phyloP scores from a whole-genome alignment of 2,888 invertebrate species.

The Hypercompe scribonia region DNA sequence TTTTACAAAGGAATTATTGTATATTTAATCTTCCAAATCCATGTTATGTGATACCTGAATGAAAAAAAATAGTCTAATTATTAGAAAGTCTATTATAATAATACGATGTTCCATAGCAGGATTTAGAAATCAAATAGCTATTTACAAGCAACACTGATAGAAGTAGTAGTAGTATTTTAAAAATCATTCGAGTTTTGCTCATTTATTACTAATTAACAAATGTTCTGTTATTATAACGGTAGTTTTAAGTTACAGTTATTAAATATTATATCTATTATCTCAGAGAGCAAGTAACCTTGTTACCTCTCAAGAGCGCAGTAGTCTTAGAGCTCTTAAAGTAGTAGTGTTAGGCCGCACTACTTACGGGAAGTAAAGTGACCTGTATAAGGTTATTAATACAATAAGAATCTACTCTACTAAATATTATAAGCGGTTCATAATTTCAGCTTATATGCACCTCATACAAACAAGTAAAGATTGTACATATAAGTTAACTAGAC shows the following conservation, averaged over 20 bases:
- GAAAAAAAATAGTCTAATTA: not conserved
- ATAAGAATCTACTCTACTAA: not conserved
- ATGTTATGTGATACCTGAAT: not conserved
- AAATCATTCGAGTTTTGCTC: not conserved
- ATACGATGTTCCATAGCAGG: too few relatives aligned
- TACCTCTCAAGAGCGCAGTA: conserved; percentile 2
- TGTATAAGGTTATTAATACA: conserved; percentile 1
- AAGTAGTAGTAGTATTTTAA: not conserved
- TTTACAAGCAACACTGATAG: too few relatives aligned
- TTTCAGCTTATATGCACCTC: not conserved
- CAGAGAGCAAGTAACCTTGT: conserved; percentile 3
- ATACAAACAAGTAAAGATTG: too few relatives aligned
- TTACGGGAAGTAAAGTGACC: conserved; percentile 4
- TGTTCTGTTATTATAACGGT: not conserved
- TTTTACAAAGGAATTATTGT: too few relatives aligned
- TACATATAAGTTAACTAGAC: too few relatives aligned
- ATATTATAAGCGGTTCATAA: not conserved
- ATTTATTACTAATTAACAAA: not conserved
- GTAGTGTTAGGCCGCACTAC: conserved; percentile 1
- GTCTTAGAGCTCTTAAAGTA: conserved; percentile 15
- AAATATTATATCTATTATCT: not conserved
- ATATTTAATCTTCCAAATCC: too few relatives aligned
- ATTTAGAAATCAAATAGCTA: too few relatives aligned
- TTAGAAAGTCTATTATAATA: not conserved
- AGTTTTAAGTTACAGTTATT: not conserved